A percentile compares a stretch with the other conserved stretches of the same genome.
Conservation (phyloP, 2,113 vertebrate species). For the Aegithalos caudatus region DNA sequence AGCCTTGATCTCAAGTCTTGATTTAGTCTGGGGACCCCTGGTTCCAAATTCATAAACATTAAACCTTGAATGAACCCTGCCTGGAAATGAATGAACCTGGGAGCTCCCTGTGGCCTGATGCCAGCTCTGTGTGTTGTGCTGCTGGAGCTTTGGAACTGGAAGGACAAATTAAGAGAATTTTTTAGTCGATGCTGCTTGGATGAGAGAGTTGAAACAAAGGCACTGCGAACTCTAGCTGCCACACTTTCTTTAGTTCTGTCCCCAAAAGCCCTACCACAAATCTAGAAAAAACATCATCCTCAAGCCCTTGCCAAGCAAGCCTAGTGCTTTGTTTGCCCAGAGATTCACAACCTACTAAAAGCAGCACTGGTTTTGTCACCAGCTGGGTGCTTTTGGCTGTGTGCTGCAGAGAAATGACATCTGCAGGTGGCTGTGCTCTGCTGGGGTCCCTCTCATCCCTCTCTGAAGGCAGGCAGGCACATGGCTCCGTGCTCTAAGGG, state of each 20-base stretch:
- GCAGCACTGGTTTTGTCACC: background rate
- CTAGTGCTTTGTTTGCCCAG: background rate
- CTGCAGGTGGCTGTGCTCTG: background rate
- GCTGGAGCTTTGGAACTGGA: background rate
- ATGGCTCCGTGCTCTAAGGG: background rate
- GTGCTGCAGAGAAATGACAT: background rate
- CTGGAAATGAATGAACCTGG: conserved; percentile 45
- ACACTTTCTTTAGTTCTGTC: background rate
- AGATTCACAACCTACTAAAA: background rate
- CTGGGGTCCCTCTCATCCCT: background rate
- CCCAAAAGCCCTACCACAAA: background rate
- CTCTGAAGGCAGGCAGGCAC: background rate
- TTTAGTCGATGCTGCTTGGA: background rate
- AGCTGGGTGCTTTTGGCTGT: background rate
- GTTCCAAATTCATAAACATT: conserved; percentile 26
- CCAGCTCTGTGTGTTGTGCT: background rate
- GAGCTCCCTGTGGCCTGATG: background rate
- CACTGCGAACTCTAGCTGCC: background rate
- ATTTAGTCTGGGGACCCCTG: conserved; percentile 1
- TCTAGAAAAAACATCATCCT: background rate
- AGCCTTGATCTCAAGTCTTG: background rate
- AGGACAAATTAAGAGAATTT: background rate
- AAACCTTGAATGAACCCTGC: conserved; percentile 53
- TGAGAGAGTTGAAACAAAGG: background rate
- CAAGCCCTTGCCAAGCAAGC: background rate